Base-by-base conservation (phyloP, 2,113 vertebrate species). In the Chaetura pelagica region DNA sequence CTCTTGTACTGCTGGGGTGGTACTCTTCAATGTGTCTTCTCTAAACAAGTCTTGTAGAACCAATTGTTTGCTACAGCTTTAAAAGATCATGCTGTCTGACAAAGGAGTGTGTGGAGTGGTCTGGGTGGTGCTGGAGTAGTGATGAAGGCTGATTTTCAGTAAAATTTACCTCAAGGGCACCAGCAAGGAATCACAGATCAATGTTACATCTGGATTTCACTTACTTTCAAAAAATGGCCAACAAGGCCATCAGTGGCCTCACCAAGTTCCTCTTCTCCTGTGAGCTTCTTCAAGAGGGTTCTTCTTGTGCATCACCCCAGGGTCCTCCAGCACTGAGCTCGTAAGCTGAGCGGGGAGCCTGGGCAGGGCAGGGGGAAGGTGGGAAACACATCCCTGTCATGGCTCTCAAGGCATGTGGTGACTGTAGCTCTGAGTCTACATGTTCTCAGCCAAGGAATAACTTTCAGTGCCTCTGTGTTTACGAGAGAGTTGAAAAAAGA, bases 61-160 rank as follows among this genome's bases (percentile, higher is more conserved):
- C 26, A 30, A 3, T 4, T 6, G 10, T 63, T 22, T 7, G 2
- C 61, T 63, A 34, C 1, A 57, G 63, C 52, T 20, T 15, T 9
- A 1, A 52, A 67, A 74, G 79, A 7, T 3, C 5, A 0, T 34
- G 51, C 23, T 78, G 34, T 20, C 61, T 42, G 29, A 8, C 32
- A n/a, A 2, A 38, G 15, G 6, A 30, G 46, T 10, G 15, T 0
- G 0, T 4, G 32, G 44, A 30, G 32, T 3, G 0, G 20, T 44
- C 34, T 10, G 48, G 5, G 44, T 58, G 48, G 4, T 7, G 3
- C 3, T 52, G n/a, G 16, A 52, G 34, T 48, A 51, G n/a, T 14
- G 8, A 21, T 4, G 17, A 40, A 12, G 3, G 29, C n/a, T 63
- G 51, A 23, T 16, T 44, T 51, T 7, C 35, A 13, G 42, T 63